Conservation (phyloP, 2,113 vertebrate genomes). For the Pterocles gutturalis region DNA sequence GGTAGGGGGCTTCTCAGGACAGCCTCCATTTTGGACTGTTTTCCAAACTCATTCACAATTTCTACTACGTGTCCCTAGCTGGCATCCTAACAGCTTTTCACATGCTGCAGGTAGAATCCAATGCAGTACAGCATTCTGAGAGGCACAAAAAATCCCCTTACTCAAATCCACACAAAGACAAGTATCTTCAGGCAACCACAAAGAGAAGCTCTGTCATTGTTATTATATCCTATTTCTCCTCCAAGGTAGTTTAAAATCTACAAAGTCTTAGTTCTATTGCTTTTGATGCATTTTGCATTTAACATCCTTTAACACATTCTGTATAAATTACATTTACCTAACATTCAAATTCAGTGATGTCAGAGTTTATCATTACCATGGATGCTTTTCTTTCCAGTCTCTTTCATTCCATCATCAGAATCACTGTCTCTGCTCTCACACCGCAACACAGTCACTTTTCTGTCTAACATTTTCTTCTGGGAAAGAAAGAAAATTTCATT, state of each 20-base stretch:
- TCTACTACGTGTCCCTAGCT: neutral
- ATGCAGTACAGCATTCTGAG: neutral
- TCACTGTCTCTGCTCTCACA: conserved; percentile 80
- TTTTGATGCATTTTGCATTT: neutral
- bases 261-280: neutral
- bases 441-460: conserved; percentile 72
- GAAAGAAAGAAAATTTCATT: neutral
- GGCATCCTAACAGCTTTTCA: neutral
- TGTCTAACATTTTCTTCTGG: conserved; percentile 84
- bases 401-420: conserved; percentile 80
- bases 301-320: neutral
- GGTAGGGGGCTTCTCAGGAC: no score
- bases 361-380: conserved; percentile 74
- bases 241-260: neutral
- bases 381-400: conserved; percentile 70
- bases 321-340: neutral
- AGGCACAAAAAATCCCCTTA: neutral
- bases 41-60: neutral
- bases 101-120: neutral
- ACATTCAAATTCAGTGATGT: neutral
- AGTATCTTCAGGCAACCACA: neutral
- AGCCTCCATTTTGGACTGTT: no score
- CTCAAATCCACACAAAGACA: neutral
- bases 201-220: neutral
- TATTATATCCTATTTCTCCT: neutral